A percentile compares a stretch with the other conserved stretches of the same genome.
phyloP scores from a whole-genome alignment of 1,140 invertebrate genomes.

The Melipona quadrifasciata region DNA sequence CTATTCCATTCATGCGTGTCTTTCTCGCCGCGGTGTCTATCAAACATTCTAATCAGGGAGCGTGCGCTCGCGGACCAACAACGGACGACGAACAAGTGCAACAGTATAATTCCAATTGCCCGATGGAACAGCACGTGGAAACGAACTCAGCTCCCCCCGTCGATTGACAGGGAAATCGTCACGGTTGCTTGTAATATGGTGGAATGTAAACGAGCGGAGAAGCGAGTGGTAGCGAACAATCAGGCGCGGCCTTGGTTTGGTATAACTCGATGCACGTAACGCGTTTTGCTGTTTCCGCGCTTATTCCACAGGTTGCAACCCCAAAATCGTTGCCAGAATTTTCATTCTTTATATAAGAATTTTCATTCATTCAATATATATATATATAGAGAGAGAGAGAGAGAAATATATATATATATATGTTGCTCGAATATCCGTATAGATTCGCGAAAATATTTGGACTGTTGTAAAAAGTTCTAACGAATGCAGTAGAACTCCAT shows the following conservation, averaged over 20 bases:
- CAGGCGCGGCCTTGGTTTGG: conserved; percentile 51
- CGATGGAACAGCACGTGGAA: neutral
- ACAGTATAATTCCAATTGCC: neutral
- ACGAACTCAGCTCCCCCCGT: neutral
- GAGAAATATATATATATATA: no score
- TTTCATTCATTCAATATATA: no score
- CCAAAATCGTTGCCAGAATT: conserved; percentile 16
- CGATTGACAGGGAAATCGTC: conserved; percentile 44
- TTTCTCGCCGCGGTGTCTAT: neutral
- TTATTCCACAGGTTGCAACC: conserved; percentile 43
- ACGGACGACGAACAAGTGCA: no score
- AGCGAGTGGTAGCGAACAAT: conserved; percentile 38
- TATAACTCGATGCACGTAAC: neutral
- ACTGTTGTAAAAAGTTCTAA: no score
- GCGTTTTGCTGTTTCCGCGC: neutral
- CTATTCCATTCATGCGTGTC: conserved; percentile 21
- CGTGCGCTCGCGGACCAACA: neutral
- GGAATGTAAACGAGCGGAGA: conserved; percentile 70
- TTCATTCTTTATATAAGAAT: no score
- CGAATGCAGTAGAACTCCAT: no score
- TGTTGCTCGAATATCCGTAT: no score
- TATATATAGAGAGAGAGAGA: no score
- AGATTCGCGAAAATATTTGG: no score
- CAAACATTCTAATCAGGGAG: conserved; percentile 22
- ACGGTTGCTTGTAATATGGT: conserved; percentile 66